Evolutionary conservation across 2,888 invertebrate genomes (phyloP), one percentile per base, ranked within the genome.

Genomic region (Amphiduros pacificus): DNA sequence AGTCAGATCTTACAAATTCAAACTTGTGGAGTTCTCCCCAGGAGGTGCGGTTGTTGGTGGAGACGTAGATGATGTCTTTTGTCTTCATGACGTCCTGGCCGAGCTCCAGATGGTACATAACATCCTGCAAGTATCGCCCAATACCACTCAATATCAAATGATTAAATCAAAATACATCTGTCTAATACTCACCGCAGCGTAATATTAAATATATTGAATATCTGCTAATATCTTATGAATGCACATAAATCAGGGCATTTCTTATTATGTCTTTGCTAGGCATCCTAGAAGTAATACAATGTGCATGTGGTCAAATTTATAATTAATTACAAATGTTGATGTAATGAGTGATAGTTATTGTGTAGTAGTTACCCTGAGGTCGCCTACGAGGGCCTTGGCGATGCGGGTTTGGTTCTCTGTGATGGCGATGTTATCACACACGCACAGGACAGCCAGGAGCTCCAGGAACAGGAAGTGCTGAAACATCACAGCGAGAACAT

Each of bases 1-100:
- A n/a, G n/a, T n/a, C n/a, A n/a, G n/a, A 28, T 27, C 55, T 50
- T 64, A 64, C 64, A 22, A 61, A 51, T 20, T 51, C 40, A 52
- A 70, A 71, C 20, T 67, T 64, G 55, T 65, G 60, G 20, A 70
- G 61, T n/a, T 58, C 29, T 4, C 40, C 50, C 71, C 70, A 70
- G 31, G 61, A 57, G 26, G 40, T 27, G 32, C 58, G 55, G 36
- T 44, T 48, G 41, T 71, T 66, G 31, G 36, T 53, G 36, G 70
- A 70, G 17, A 70, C 65, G 52, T 70, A 70, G 32, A 71, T 44
- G n/a, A 62, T 54, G 40, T 71, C 63, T 26, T 64, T 61, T 20
- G 53, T 27, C 27, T 58, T 40, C 29, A 56, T 60, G 14, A 70
- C 53, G 48, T 68, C 56, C 55, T 71, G 66, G 28, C 69, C 69